Conservation (phyloP, 1,140 invertebrate species). For the Proales similis region DNA sequence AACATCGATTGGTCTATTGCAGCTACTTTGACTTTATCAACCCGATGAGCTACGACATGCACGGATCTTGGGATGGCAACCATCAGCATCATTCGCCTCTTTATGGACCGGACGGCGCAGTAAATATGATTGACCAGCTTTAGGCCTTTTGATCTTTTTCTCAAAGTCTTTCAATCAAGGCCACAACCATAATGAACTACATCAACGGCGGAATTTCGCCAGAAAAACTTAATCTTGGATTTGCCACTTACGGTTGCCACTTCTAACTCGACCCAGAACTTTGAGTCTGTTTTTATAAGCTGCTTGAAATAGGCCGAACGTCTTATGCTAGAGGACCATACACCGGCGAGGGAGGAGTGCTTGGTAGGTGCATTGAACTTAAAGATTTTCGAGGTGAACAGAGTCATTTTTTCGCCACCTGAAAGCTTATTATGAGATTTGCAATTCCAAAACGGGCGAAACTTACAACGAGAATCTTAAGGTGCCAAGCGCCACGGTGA, state of each 20-base stretch:
- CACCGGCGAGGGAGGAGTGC: slow-evolving; percentile 77
- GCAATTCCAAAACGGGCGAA: slow-evolving; percentile 40
- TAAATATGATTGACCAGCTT: background rate
- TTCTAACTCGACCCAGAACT: slow-evolving; percentile 77
- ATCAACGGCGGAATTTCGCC: slow-evolving; percentile 15
- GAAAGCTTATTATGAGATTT: slow-evolving; percentile 68
- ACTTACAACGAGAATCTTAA: slow-evolving; percentile 63
- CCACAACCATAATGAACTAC: slow-evolving; percentile 10
- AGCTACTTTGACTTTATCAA: slow-evolving; percentile 90
- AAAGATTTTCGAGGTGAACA: background rate
- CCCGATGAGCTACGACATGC: slow-evolving; percentile 79
- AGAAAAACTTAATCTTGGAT: slow-evolving; percentile 63
- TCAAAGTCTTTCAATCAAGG: slow-evolving; percentile 11
- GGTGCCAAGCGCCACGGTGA: slow-evolving; percentile 56
- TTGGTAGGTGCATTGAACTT: slow-evolving; percentile 60
- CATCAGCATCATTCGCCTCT: slow-evolving; percentile 41
- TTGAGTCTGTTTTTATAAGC: too few relatives aligned
- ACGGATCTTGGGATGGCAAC: slow-evolving; percentile 73
- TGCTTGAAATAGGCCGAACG: too few relatives aligned
- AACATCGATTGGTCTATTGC: slow-evolving; percentile 37
- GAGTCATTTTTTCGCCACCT: background rate
- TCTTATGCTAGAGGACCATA: slow-evolving; percentile 60
- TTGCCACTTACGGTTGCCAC: slow-evolving; percentile 79
- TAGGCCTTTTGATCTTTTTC: background rate
- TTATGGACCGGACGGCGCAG: slow-evolving; percentile 6